A percentile compares a stretch with the other conserved stretches of the same genome.
Evolutionary conservation across 2,113 vertebrate species (phyloP).

Genomic region (Camelus bactrianus): DNA sequence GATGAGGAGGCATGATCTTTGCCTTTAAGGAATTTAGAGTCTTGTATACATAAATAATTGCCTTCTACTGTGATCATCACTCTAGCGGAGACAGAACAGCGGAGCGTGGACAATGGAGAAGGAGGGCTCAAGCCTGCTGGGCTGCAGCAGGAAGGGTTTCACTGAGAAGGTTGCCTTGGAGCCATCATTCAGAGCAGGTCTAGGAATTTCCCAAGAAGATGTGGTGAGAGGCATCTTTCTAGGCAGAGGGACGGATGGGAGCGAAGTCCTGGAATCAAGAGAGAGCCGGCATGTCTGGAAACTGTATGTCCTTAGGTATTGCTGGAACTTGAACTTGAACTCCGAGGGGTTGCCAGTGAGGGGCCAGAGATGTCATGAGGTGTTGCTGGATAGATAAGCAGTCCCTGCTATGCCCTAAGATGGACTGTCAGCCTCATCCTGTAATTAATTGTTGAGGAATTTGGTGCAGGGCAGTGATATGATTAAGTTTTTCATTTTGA

Average conservation of each 20-base stretch:
- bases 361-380: background rate
- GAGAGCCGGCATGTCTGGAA: background rate
- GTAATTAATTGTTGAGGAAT: background rate
- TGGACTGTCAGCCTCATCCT: background rate
- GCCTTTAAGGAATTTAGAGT: background rate
- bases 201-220: background rate
- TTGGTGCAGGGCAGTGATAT: background rate
- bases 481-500: background rate
- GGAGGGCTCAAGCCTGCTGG: background rate
- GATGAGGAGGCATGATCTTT: background rate
- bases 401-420: background rate
- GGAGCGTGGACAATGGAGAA: background rate
- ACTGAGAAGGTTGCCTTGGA: background rate
- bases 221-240: background rate
- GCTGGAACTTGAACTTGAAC: slow-evolving; percentile 3
- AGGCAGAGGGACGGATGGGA: background rate
- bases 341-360: background rate
- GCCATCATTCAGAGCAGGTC: background rate
- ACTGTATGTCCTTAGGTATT: background rate
- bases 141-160: background rate
- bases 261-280: background rate
- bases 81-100: background rate
- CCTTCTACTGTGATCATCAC: background rate
- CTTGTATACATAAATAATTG: background rate
- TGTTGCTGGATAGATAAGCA: background rate